phyloP scores from a whole-genome alignment of 2,113 vertebrate species.

The Perognathus longimembris region DNA sequence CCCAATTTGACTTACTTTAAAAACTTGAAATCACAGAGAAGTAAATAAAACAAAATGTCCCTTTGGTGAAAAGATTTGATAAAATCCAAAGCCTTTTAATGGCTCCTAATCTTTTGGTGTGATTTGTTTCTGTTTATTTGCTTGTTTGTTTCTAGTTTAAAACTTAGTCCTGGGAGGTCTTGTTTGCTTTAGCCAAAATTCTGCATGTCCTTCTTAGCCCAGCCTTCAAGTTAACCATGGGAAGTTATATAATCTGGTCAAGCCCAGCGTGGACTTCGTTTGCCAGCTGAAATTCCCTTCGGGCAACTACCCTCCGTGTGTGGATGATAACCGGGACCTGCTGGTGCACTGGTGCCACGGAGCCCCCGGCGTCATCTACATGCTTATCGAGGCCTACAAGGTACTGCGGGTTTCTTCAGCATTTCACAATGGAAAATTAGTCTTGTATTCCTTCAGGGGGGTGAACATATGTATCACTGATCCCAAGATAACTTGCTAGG shows the following conservation, averaged over 20 bases:
- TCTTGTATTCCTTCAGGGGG: background rate
- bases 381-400: constrained; percentile 96
- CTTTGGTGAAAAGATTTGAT: background rate
- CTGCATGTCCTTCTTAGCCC: constrained; percentile 79
- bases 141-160: constrained; percentile 28
- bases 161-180: background rate
- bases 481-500: background rate
- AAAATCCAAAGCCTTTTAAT: constrained; percentile 1
- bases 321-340: constrained; percentile 93
- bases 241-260: constrained; percentile 89
- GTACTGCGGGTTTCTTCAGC: constrained; percentile 79
- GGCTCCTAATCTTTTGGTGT: background rate
- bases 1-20: background rate
- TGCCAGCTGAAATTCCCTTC: constrained; percentile 93
- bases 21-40: background rate
- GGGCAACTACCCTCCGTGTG: constrained; percentile 95
- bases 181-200: constrained; percentile 32
- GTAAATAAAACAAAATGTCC: background rate
- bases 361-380: constrained; percentile 95
- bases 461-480: background rate
- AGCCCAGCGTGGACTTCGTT: constrained; percentile 95
- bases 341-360: constrained; percentile 99
- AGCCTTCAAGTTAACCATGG: constrained; percentile 86
- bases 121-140: background rate
- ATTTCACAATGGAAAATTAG: background rate